Percentiles rank a stretch among this genome's conserved stretches.
phyloP scores from a whole-genome alignment of 2,113 vertebrate genomes.

The Brachyhypopomus occidentalis region DNA sequence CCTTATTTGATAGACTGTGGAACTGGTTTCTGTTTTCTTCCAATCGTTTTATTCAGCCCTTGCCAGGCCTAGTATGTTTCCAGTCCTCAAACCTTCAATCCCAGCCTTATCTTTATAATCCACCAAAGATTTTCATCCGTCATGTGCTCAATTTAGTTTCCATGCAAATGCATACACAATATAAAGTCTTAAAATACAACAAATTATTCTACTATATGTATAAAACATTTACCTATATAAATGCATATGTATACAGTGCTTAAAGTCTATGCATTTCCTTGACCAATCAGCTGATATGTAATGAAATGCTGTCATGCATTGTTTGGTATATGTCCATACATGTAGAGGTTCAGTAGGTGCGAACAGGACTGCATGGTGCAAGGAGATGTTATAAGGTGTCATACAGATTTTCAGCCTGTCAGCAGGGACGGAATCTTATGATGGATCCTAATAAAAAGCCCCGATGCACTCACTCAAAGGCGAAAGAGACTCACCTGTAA shows the following conservation, averaged over 20 bases:
- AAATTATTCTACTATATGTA: not conserved
- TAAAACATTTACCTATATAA: too few relatives aligned
- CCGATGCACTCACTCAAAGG: not conserved
- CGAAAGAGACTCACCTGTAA: too few relatives aligned
- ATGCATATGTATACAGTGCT: too few relatives aligned
- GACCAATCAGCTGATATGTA: not conserved
- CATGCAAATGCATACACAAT: not conserved
- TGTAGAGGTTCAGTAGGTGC: not conserved
- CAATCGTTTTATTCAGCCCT: too few relatives aligned
- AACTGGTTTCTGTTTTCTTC: too few relatives aligned
- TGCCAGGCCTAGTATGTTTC: too few relatives aligned
- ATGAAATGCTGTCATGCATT: not conserved
- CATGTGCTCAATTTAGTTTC: too few relatives aligned
- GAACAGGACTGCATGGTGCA: not conserved
- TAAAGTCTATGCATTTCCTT: too few relatives aligned
- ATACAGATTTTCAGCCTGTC: not conserved
- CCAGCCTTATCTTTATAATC: too few relatives aligned
- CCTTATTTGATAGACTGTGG: too few relatives aligned
- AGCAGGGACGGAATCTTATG: not conserved
- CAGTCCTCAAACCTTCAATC: too few relatives aligned
- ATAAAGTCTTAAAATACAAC: not conserved
- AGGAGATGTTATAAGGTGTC: constrained; percentile 9
- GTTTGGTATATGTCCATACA: not conserved
- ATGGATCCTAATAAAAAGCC: constrained; percentile 2
- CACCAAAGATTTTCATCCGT: too few relatives aligned